phyloP scores from a whole-genome alignment of 2,797 vertebrate species.

The Leucoraja ocellata region DNA sequence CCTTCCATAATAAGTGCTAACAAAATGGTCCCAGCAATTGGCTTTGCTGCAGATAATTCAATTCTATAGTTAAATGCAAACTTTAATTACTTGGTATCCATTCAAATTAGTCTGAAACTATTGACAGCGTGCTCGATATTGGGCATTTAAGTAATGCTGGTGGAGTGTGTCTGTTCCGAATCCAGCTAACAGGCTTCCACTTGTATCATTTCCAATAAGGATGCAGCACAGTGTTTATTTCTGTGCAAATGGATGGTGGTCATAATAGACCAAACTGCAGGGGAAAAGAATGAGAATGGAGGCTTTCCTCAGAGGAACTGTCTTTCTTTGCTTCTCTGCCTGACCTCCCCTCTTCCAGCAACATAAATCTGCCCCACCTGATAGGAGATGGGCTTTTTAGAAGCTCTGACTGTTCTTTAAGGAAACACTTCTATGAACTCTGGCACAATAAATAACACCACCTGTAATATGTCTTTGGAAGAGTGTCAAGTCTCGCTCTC shows the following conservation, averaged over 20 bases:
- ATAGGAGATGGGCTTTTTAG: constrained; percentile 75
- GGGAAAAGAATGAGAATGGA: constrained; percentile 48
- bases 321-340: constrained; percentile 48
- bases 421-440: constrained; percentile 71
- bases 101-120: constrained; percentile 25
- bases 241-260: constrained; percentile 30
- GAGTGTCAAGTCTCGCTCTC: constrained; percentile 62
- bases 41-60: constrained; percentile 36
- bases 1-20: constrained; percentile 37
- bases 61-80: constrained; percentile 19
- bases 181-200: constrained; percentile 19
- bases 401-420: constrained; percentile 70
- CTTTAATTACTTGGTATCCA: constrained; percentile 29
- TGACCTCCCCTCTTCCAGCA: constrained; percentile 54
- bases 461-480: constrained; percentile 73
- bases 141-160: background rate
- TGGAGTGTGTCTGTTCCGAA: constrained; percentile 4
- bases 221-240: constrained; percentile 10
- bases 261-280: constrained; percentile 30
- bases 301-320: constrained; percentile 51
- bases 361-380: constrained; percentile 70
- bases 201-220: constrained; percentile 25
- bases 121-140: background rate
- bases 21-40: constrained; percentile 45
- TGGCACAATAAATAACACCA: constrained; percentile 71